phyloP scores from a whole-genome alignment of 2,113 vertebrate genomes.

The Callipepla squamata region DNA sequence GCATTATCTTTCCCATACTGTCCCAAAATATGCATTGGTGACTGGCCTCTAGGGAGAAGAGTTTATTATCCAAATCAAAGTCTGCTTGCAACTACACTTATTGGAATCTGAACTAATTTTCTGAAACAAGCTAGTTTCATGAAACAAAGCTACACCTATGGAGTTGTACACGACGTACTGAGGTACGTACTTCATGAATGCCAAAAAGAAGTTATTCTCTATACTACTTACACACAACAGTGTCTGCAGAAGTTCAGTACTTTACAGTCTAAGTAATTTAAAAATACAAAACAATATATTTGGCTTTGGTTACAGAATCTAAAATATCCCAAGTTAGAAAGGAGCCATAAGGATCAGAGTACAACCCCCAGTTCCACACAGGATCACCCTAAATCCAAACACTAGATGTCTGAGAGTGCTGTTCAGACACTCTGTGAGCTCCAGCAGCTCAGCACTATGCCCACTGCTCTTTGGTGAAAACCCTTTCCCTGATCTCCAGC shows the following conservation, averaged over 20 bases:
- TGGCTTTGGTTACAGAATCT: not conserved
- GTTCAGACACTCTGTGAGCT: not conserved
- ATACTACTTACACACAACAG: not conserved
- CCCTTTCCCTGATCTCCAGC: not conserved
- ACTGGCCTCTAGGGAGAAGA: slow-evolving; percentile 88
- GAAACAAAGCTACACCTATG: not conserved
- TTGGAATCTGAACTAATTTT: not conserved
- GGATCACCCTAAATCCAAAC: not conserved
- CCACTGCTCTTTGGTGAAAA: not conserved
- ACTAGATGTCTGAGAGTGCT: not conserved
- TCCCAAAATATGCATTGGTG: slow-evolving; percentile 94
- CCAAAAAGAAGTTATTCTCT: not conserved
- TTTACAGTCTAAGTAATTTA: not conserved
- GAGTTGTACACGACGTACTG: not conserved
- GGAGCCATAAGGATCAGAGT: not conserved
- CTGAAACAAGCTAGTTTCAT: too few species aligned
- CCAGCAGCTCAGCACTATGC: not conserved
- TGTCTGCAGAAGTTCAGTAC: not conserved
- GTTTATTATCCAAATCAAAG: not conserved
- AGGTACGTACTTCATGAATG: not conserved
- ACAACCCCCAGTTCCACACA: not conserved
- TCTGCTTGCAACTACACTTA: not conserved
- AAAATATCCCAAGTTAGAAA: not conserved
- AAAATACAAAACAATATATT: not conserved
- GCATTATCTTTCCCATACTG: slow-evolving; percentile 99